A percentile compares a stretch with the other conserved stretches of the same genome.
These are phyloP conservation scores for Ormyrus pomaceus DNA, from an alignment of 2,888 invertebrate genomes.

Conservation along the genomic window DNA sequence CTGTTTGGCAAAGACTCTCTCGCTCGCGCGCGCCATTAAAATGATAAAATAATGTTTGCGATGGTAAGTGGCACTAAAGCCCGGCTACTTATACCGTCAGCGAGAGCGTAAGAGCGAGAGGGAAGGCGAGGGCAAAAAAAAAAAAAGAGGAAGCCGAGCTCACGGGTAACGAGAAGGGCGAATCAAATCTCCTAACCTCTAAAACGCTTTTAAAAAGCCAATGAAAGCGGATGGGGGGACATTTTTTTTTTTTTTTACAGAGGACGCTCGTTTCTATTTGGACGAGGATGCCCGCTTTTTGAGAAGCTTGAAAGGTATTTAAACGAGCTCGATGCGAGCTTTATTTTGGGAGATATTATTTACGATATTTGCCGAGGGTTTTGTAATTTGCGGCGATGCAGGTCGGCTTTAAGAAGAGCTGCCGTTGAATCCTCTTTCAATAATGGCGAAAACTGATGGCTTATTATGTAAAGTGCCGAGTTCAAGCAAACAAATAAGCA, in stretches of 20 bases:
- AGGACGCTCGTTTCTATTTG: not conserved
- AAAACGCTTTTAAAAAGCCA: slow-evolving; percentile 50
- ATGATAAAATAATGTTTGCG: slow-evolving; percentile 75
- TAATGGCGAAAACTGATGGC: too few species aligned
- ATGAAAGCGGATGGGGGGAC: slow-evolving; percentile 14
- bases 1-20: slow-evolving; percentile 39
- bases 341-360: slow-evolving; percentile 17
- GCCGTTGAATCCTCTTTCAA: too few species aligned
- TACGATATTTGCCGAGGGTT: slow-evolving; percentile 18
- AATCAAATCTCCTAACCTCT: slow-evolving; percentile 47
- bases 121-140: not conserved
- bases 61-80: slow-evolving; percentile 72
- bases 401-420: too few species aligned
- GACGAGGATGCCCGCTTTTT: not conserved
- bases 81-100: slow-evolving; percentile 62
- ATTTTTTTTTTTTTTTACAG: too few species aligned
- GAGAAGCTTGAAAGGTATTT: slow-evolving; percentile 9
- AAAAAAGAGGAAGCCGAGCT: not conserved
- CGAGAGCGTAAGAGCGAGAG: slow-evolving; percentile 8
- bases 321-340: slow-evolving; percentile 1
- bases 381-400: not conserved
- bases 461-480: too few species aligned
- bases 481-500: too few species aligned
- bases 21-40: slow-evolving; percentile 67
- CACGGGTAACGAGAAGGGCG: not conserved